Evolutionary conservation across 2,797 vertebrate genomes (phyloP), one percentile per base, ranked within the genome.

Genomic region (Sebastes kiyomatsui): DNA sequence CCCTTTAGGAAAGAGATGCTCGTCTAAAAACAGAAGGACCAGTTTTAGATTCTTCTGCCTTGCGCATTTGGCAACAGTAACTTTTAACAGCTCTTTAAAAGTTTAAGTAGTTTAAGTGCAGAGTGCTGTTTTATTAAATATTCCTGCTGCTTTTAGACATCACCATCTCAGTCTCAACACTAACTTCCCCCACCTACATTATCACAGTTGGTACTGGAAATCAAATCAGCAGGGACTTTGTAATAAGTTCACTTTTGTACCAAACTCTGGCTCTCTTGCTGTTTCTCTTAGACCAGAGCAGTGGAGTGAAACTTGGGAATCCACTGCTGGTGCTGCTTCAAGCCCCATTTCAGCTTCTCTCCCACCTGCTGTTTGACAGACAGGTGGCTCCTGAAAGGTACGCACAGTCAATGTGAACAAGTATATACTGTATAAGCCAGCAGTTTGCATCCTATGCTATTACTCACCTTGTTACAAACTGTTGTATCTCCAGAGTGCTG

Each of bases 301-400:
- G 87, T 59, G 95, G 96, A 25, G 93, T 97, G 80, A 99, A 97
- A 87, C 92, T 99, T 25, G 97, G 96, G 75, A 99, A 99, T 89
- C 97, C 99, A 20, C 96, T 99, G 75, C 93, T 99, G 85, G 93
- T 99, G 60, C 89, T 99, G 79, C 96, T 97, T 65, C 97, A 99
- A 88, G 91, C 96, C 16, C 97, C 98, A 2, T 96, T 95, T 74
- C 97, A 98, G 83, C 94, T 99, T 67, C 91, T 99, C 20, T 98
- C 98, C 11, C 94, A 99, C 81, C 95, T 99, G 88, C 89, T 99
- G 32, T 98, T 99, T 90, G 98, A 99, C 79, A 96, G 95, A 88
- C 98, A 99, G 83, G 97, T 99, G 80, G 95, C 96, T 70, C 98
- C 98, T 83, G 97, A 98, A 81, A 99, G 97, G 99, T 99, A 95